phyloP scores from a whole-genome alignment of 2,113 vertebrate genomes.

The Erpornis zantholeuca region DNA sequence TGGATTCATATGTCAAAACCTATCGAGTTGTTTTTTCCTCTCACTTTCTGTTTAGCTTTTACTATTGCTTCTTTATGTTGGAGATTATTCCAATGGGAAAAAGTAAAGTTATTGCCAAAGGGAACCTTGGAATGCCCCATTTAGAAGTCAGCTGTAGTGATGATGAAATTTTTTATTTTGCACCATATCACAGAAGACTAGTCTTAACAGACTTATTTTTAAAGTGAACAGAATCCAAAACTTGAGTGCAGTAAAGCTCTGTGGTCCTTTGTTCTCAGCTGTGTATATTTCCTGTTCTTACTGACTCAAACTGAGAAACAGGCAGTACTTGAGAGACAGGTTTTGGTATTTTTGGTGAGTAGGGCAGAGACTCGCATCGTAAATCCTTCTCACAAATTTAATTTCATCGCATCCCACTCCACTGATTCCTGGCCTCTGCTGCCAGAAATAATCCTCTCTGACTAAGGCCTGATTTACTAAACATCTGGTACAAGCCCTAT shows the following conservation, averaged over 20 bases:
- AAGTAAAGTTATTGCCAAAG: background rate
- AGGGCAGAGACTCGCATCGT: background rate
- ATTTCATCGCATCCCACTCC: constrained; percentile 39
- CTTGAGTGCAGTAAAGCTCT: background rate
- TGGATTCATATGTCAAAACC: background rate
- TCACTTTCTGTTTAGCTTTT: background rate
- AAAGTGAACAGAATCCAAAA: background rate
- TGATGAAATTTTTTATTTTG: background rate
- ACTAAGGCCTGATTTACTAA: constrained; percentile 53
- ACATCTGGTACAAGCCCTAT: constrained; percentile 59
- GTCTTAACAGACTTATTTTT: background rate
- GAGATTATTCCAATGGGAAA: background rate
- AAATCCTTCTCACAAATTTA: constrained; percentile 39
- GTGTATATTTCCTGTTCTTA: background rate
- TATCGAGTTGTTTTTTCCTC: background rate
- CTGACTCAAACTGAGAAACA: constrained; percentile 25
- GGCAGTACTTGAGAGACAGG: constrained; percentile 38
- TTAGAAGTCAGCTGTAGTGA: background rate
- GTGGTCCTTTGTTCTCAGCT: background rate
- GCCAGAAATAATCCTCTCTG: constrained; percentile 61
- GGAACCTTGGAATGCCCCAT: background rate
- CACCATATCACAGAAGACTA: background rate
- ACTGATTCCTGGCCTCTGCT: constrained; percentile 35
- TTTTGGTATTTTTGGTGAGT: constrained; percentile 30
- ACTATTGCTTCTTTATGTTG: background rate